Evolutionary conservation across 2,888 invertebrate species (phyloP), one percentile per base, ranked within the genome.

Genomic region (Drosophila sordidapex): DNA sequence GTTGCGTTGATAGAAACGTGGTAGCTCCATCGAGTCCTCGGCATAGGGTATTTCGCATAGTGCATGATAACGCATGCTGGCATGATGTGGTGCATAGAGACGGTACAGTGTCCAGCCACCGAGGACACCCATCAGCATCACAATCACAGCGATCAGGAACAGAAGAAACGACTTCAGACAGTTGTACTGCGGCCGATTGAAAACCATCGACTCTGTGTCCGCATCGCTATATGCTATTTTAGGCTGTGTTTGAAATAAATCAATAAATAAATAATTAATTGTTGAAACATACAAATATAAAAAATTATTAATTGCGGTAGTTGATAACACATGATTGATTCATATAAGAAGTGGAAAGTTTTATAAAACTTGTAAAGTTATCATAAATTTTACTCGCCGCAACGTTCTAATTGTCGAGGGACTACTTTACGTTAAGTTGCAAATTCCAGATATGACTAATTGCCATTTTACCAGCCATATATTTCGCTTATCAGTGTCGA

Each of bases 41-140:
- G 89, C 89, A 69, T 93, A 93, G n/a, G 93, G 93, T 53, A 93
- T 90, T 53, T 93, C 92, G 71, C 93, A 93, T 25, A 92, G 82
- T 6, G 93, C 93, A 69, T 91, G 93, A 67, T 92, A 93, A 27
- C 91, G 92, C 76, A 92, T 81, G 36, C 94, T 94, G 64, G 95
- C 83, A 91, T 95, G 95, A 53, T 94, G 94, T 65, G 94, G 94
- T 18, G 95, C 94, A 91, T 96, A 96, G 83, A 96, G 95, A 61
- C 95, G 95, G 93, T 97, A 97, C 61, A 98, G 94, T 90, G 96
- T 95, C 64, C 97, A 94, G 6, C 97, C 97, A 10, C 96, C 95
- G 61, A 95, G 93, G 43, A 96, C 94, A 15, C 96, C 96, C 89
- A 96, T 94, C 71, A 96, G 94, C 89, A 97, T 94, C 29, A 97